phyloP scores from a whole-genome alignment of 2,113 vertebrate genomes.

The Todiramphus saurophagus region DNA sequence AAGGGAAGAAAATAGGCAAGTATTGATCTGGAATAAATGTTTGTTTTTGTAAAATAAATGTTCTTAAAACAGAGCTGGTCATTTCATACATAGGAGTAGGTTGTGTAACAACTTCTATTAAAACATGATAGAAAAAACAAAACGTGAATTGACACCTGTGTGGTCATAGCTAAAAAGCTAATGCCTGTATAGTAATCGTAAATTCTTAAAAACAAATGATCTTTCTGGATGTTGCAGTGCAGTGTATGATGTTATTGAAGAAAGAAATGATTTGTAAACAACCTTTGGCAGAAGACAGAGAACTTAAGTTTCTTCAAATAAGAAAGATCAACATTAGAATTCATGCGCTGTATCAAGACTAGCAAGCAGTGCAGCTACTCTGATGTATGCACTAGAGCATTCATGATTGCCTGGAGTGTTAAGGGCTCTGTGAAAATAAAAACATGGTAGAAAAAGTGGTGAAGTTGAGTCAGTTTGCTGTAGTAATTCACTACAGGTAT shows the following conservation, averaged over 20 bases:
- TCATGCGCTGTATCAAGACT: constrained; percentile 21
- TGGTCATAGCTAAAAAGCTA: constrained; percentile 42
- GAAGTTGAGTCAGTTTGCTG: constrained; percentile 7
- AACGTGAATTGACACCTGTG: constrained; percentile 37
- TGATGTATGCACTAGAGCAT: constrained; percentile 58
- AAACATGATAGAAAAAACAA: constrained; percentile 27
- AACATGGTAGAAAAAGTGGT: constrained; percentile 14
- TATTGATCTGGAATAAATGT: not conserved
- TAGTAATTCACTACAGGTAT: not conserved
- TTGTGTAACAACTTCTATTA: constrained; percentile 20
- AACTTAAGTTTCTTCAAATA: constrained; percentile 76
- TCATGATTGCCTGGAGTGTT: constrained; percentile 55
- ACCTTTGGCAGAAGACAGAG: constrained; percentile 66
- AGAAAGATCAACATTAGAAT: constrained; percentile 69
- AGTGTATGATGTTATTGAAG: constrained; percentile 45
- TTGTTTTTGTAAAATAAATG: not conserved
- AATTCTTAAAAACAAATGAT: constrained; percentile 77
- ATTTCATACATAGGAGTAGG: not conserved
- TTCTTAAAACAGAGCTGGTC: constrained; percentile 3
- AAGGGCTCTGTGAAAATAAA: constrained; percentile 55
- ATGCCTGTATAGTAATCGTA: constrained; percentile 70
- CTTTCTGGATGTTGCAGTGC: constrained; percentile 61
- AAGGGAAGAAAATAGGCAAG: not conserved
- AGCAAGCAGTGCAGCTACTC: constrained; percentile 51
- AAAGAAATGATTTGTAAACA: constrained; percentile 77